phyloP scores from a whole-genome alignment of 2,797 vertebrate genomes.

The Ceyx erithaca region DNA sequence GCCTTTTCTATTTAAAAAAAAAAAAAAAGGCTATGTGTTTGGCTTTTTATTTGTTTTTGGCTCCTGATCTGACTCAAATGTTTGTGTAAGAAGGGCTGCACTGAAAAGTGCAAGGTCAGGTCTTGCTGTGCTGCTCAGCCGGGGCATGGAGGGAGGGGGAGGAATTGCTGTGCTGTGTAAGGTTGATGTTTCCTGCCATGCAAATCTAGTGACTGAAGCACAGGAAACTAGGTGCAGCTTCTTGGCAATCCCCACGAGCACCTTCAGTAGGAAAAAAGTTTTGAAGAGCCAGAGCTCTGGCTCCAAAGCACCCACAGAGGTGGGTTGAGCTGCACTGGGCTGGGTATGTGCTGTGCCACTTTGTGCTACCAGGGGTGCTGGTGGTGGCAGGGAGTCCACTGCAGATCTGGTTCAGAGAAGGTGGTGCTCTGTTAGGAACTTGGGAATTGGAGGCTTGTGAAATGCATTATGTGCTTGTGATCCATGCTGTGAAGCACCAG shows the following conservation, averaged over 20 bases:
- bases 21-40: not conserved
- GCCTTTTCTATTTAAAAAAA: not conserved
- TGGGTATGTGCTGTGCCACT: fast-evolving
- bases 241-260: not conserved
- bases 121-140: not conserved
- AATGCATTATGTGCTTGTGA: not conserved
- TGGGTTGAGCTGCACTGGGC: not conserved
- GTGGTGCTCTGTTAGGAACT: not conserved
- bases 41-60: not conserved
- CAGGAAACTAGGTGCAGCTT: not conserved
- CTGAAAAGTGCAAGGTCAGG: constrained; percentile 27
- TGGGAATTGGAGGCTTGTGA: not conserved
- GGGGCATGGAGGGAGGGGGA: not conserved
- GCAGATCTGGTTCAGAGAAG: not conserved
- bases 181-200: not conserved
- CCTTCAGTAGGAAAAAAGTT: not conserved
- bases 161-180: not conserved
- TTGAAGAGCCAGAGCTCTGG: not conserved
- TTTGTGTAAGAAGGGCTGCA: not conserved
- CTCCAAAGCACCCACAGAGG: not conserved
- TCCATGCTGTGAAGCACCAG: not conserved
- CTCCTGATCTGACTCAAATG: not conserved
- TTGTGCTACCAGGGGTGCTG: fast-evolving
- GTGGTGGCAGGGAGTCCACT: not conserved
- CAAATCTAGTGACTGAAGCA: not conserved